Base-by-base conservation (phyloP, 2,113 vertebrate species). In the Phalacrocorax carbo region DNA sequence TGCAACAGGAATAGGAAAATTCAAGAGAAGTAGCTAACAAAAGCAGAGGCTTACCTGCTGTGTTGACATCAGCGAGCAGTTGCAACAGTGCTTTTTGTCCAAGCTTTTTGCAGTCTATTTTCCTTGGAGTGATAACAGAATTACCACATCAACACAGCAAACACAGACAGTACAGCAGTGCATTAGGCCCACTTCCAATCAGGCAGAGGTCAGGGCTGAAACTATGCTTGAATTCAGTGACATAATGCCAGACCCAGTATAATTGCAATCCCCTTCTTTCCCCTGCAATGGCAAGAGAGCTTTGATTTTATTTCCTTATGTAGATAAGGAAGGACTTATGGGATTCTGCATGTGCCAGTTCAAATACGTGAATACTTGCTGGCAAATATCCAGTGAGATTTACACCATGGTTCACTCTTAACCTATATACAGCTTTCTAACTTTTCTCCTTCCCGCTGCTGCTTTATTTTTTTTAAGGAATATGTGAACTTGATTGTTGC, bases 131-230 rank as follows among this genome's bases (percentile, higher is more conserved):
- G 40, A 5, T 32, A n/a, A 20, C 14, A 72, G 75, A 75, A 68
- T 38, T 29, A 23, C 6, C 2, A 0, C 64, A 17, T n/a, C 6
- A 55, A 3, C 36, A 27, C 25, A 9, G 13, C 2, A 1, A 49
- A 68, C 29, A 1, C 1, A 4, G 36, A 5, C 16, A 21, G 38
- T 5, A 34, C 79, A 52, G 27, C 46, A 44, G 49, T 20, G 49
- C 46, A 9, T 65, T 1, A 13, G 27, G 25, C 57, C 49, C 32
- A 2, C n/a, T 90, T 49, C 27, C 1, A 0, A 17, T 32, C n/a
- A 29, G 54, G 34, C 1, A 0, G 46, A 54, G 30, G 19, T 23
- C 57, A 22, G 26, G 30, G 26, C 62, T 95, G 62, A 30, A 46
- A 40, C 49, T 21, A 0, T n/a, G 14, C 25, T 23, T 70, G 27